A percentile compares a stretch with the other conserved stretches of the same genome.
Evolutionary conservation across 1,140 invertebrate species (phyloP).

Genomic region (Proctacanthus coquilletti): DNA sequence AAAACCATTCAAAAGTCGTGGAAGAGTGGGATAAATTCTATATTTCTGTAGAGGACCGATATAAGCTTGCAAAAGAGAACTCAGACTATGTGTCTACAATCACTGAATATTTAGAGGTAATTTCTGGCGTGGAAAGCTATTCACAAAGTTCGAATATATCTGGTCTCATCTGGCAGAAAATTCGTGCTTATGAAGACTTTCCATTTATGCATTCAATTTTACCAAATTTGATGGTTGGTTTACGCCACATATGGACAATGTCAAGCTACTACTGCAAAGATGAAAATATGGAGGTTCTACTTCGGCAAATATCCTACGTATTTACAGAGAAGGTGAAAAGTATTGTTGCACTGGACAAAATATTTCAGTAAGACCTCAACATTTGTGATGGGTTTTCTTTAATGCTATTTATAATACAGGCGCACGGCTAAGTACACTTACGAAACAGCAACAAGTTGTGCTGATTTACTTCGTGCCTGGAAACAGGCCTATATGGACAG

Average conservation of each 20-base stretch:
- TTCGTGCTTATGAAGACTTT: slow-evolving; percentile 54
- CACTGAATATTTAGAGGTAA: slow-evolving; percentile 61
- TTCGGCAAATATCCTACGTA: slow-evolving; percentile 66
- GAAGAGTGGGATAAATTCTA: slow-evolving; percentile 36
- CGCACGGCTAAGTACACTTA: slow-evolving; percentile 36
- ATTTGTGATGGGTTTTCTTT: slow-evolving; percentile 2
- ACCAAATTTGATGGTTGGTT: slow-evolving; percentile 59
- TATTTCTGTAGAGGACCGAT: slow-evolving; percentile 47
- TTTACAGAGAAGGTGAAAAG: slow-evolving; percentile 56
- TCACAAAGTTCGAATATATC: neutral
- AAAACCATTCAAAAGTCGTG: slow-evolving; percentile 32
- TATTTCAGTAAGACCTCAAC: slow-evolving; percentile 46
- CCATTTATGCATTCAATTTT: slow-evolving; percentile 52
- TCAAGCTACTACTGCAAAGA: slow-evolving; percentile 58
- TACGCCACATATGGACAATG: slow-evolving; percentile 71
- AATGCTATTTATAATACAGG: slow-evolving; percentile 20
- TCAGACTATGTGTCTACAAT: slow-evolving; percentile 68
- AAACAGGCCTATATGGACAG: slow-evolving; percentile 55
- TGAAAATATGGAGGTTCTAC: slow-evolving; percentile 57
- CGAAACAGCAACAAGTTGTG: slow-evolving; percentile 37
- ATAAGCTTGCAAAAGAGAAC: slow-evolving; percentile 69
- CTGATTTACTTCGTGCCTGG: slow-evolving; percentile 60
- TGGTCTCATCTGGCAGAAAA: slow-evolving; percentile 41
- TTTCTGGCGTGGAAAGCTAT: slow-evolving; percentile 6
- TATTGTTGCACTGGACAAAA: slow-evolving; percentile 48